phyloP scores from a whole-genome alignment of 2,888 invertebrate genomes.

The Apotomis turbidana region DNA sequence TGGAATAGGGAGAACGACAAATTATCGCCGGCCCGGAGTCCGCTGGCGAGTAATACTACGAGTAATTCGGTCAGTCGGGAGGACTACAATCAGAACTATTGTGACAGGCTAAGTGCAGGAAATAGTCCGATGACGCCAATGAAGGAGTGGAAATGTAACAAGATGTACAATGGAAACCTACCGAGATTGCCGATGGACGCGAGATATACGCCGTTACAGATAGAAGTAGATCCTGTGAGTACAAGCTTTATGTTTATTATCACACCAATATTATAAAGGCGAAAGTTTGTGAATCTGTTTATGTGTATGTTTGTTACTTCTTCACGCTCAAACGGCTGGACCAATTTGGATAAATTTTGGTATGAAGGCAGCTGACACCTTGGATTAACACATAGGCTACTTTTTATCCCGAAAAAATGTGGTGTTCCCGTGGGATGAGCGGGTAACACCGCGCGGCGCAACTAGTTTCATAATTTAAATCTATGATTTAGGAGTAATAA shows the following conservation, averaged over 20 bases:
- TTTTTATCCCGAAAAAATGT: too few relatives aligned
- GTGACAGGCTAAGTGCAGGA: conserved; percentile 67
- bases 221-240: conserved; percentile 89
- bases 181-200: conserved; percentile 61
- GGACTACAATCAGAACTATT: conserved; percentile 76
- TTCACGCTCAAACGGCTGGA: too few relatives aligned
- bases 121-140: conserved; percentile 70
- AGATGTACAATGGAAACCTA: conserved; percentile 71
- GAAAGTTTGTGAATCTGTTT: too few relatives aligned
- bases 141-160: conserved; percentile 67
- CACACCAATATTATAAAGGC: too few relatives aligned
- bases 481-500: too few relatives aligned
- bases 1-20: conserved; percentile 72
- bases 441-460: too few relatives aligned
- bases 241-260: conserved; percentile 24
- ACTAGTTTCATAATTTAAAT: too few relatives aligned
- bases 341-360: too few relatives aligned
- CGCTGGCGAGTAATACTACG: conserved; percentile 65
- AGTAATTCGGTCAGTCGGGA: conserved; percentile 68
- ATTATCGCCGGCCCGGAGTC: conserved; percentile 65
- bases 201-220: conserved; percentile 82
- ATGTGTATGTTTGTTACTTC: too few relatives aligned
- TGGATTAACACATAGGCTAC: too few relatives aligned
- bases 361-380: too few relatives aligned
- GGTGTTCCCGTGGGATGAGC: too few relatives aligned